These are phyloP conservation scores for Drosophila santomea DNA, from an alignment of 1,140 invertebrate genomes.

Conservation along the genomic window DNA sequence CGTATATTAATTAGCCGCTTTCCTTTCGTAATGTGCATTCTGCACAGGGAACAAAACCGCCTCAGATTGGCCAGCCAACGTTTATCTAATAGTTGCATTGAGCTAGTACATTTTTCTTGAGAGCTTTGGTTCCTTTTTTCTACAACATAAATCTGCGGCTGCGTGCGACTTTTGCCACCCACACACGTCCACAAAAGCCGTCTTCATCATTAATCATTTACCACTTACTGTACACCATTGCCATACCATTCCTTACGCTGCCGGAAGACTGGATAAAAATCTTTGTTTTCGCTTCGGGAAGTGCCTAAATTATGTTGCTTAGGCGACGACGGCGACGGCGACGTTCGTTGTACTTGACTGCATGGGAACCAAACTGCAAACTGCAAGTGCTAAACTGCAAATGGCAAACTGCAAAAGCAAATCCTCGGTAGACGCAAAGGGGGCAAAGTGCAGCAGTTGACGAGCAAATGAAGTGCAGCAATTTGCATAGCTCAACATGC, in stretches of 20 bases:
- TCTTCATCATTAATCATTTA: background rate
- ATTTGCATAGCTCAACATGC: constrained; percentile 53
- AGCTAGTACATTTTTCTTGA: background rate
- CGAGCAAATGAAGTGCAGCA: constrained; percentile 42
- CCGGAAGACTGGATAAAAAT: constrained; percentile 62
- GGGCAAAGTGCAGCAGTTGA: constrained; percentile 22
- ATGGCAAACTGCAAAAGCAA: constrained; percentile 18
- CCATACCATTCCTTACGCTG: background rate
- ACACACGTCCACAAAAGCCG: background rate
- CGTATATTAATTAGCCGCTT: too few relatives aligned
- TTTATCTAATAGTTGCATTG: constrained; percentile 1
- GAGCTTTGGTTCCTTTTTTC: background rate
- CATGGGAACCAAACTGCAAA: constrained; percentile 18
- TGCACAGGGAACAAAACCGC: background rate
- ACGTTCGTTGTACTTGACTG: constrained; percentile 24
- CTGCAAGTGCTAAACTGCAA: constrained; percentile 15
- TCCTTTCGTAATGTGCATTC: too few relatives aligned
- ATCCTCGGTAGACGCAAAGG: background rate
- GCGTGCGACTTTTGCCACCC: constrained; percentile 55
- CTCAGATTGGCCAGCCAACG: background rate
- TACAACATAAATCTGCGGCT: constrained; percentile 54
- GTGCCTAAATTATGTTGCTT: constrained; percentile 59
- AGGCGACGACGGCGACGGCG: constrained; percentile 24
- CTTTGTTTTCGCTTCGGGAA: constrained; percentile 55
- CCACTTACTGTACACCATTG: background rate